phyloP scores from a whole-genome alignment of 2,888 invertebrate genomes.

The Eurytoma californica region DNA sequence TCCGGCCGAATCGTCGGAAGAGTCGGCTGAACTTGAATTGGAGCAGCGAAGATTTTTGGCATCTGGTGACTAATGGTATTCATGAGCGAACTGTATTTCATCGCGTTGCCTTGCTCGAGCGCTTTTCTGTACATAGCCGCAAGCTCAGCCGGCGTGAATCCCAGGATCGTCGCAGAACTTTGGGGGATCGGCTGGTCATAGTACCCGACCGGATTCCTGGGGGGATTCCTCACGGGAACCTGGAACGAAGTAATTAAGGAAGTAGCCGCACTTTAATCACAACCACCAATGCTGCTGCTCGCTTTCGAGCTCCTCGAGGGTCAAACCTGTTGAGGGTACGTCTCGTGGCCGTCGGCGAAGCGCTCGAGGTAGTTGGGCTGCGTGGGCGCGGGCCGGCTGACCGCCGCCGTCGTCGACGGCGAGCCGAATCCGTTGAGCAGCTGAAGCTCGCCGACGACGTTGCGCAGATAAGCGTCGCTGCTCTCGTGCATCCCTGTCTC shows the following conservation, averaged over 20 bases:
- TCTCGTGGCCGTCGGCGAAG: neutral
- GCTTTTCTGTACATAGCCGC: conserved; percentile 51
- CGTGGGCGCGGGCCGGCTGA: neutral
- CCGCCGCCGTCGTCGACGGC: neutral
- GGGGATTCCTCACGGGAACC: no score
- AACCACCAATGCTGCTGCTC: no score
- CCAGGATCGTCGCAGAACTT: neutral
- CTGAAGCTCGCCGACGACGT: conserved; percentile 48
- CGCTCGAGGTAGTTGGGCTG: neutral
- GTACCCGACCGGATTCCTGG: no score
- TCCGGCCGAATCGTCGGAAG: neutral
- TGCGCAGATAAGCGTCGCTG: conserved; percentile 44
- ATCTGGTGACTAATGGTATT: conserved; percentile 17
- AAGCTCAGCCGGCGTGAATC: conserved; percentile 40
- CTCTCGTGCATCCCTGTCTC: conserved; percentile 22
- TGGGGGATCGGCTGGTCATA: neutral
- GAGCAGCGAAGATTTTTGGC: conserved; percentile 17
- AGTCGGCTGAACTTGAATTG: neutral
- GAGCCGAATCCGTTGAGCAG: conserved; percentile 35
- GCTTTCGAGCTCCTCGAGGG: no score
- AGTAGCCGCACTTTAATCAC: no score
- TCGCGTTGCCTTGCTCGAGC: conserved; percentile 27
- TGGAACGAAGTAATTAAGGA: no score
- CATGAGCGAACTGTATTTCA: conserved; percentile 32
- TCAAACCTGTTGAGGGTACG: no score